These are phyloP conservation scores for Ichneumon xanthorius DNA, from an alignment of 2,888 invertebrate genomes.

Conservation along the genomic window DNA sequence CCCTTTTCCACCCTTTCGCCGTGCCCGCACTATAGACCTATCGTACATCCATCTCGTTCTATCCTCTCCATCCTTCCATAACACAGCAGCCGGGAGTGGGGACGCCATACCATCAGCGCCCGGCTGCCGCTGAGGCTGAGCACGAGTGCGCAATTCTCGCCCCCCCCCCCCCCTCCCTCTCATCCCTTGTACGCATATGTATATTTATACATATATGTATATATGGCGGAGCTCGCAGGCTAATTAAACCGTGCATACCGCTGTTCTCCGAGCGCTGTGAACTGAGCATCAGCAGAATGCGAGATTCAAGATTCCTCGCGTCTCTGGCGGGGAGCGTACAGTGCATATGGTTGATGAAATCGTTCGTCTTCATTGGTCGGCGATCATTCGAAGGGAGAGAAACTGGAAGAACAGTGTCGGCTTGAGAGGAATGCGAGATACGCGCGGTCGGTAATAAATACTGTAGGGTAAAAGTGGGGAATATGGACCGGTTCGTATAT, in stretches of 20 bases:
- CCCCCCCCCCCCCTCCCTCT: neutral
- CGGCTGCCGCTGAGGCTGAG: conserved; percentile 15
- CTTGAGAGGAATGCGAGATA: neutral
- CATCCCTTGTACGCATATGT: neutral
- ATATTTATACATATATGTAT: neutral
- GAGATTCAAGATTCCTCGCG: conserved; percentile 59
- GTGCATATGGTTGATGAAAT: neutral
- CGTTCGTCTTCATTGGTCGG: neutral
- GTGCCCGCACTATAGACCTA: conserved; percentile 23
- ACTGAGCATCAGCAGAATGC: conserved; percentile 65
- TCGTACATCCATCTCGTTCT: conserved; percentile 32
- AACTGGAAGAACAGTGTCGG: neutral
- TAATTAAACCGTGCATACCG: conserved; percentile 69
- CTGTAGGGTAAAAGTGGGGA: too few species aligned
- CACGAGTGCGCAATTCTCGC: conserved; percentile 34
- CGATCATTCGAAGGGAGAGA: neutral
- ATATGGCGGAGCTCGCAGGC: conserved; percentile 60
- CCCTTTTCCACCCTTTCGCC: conserved; percentile 56
- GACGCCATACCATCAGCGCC: conserved; percentile 12
- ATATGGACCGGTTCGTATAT: too few species aligned
- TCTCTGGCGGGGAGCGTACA: neutral
- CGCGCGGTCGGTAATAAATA: too few species aligned
- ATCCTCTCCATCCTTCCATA: conserved; percentile 36
- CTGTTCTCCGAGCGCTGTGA: conserved; percentile 49
- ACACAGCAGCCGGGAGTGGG: conserved; percentile 23